Percentiles rank a stretch among this genome's conserved stretches.
These are phyloP conservation scores for Lacanobia oleracea DNA, from an alignment of 2,888 invertebrate genomes.

Conservation along the genomic window DNA sequence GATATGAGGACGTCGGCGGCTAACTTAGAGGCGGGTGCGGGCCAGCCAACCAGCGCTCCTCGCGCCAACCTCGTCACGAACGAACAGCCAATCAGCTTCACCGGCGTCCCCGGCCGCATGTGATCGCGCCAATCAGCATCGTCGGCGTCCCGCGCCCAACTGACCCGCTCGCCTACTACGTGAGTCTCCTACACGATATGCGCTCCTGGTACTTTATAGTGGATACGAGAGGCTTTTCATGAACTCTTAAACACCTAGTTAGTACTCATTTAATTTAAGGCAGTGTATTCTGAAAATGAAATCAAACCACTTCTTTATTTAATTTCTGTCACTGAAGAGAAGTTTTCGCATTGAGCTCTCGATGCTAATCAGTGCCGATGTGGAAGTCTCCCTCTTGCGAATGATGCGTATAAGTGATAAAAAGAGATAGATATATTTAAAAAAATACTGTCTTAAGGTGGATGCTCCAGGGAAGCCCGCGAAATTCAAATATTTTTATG, in stretches of 20 bases:
- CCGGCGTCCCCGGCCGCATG: conserved; percentile 91
- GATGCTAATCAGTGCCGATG: background rate
- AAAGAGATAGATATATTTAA: background rate
- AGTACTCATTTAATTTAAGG: background rate
- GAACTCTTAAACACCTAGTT: background rate
- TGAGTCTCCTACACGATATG: conserved; percentile 58
- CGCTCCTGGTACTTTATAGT: conserved; percentile 65
- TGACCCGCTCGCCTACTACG: conserved; percentile 25
- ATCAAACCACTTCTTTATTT: background rate
- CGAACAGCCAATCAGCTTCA: conserved; percentile 95
- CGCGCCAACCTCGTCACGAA: conserved; percentile 95
- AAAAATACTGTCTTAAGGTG: no score
- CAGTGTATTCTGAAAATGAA: background rate
- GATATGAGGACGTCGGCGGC: conserved; percentile 95
- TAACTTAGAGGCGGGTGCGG: conserved; percentile 83
- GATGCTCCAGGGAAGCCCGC: no score
- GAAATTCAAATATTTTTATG: no score
- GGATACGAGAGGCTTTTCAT: conserved; percentile 8
- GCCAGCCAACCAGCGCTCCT: conserved; percentile 89
- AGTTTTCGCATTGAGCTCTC: background rate
- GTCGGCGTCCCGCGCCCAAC: conserved; percentile 85
- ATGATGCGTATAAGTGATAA: background rate
- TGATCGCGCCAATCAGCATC: conserved; percentile 92
- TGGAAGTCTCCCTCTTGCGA: background rate
- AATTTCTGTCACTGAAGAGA: background rate